Evolutionary conservation across 2,113 vertebrate genomes (phyloP).

Genomic region (Heterocephalus glaber): DNA sequence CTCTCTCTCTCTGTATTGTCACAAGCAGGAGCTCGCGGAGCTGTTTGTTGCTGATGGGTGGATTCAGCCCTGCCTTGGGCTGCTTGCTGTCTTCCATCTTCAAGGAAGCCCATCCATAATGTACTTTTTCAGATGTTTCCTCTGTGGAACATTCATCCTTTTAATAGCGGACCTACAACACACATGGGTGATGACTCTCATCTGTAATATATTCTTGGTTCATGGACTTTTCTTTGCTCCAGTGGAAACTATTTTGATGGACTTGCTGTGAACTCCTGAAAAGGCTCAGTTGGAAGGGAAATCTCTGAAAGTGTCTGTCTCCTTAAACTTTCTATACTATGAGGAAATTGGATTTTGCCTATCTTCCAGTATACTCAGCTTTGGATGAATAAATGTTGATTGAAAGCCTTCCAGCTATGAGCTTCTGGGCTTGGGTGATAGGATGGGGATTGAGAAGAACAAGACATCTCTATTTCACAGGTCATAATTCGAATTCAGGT

Average conservation of each 20-base stretch:
- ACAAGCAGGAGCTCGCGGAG: neutral
- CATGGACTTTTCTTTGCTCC: constrained; percentile 54
- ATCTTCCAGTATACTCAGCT: constrained; percentile 12
- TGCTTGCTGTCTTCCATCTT: neutral
- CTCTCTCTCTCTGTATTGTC: constrained; percentile 3
- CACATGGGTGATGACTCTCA: neutral
- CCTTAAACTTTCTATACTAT: constrained; percentile 16
- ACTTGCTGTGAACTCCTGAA: constrained; percentile 47
- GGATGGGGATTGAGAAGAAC: neutral
- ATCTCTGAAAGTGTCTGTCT: constrained; percentile 9
- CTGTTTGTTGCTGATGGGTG: constrained; percentile 2
- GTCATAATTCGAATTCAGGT: neutral
- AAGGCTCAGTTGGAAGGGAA: constrained; percentile 43
- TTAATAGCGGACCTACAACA: constrained; percentile 63
- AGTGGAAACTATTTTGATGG: constrained; percentile 69
- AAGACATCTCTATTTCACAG: neutral
- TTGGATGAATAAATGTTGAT: neutral
- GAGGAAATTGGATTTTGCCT: constrained; percentile 39
- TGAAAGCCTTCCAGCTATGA: neutral
- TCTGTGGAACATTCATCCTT: constrained; percentile 57
- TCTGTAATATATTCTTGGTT: constrained; percentile 17
- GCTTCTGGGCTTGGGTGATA: neutral
- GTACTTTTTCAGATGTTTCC: constrained; percentile 58
- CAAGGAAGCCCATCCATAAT: constrained; percentile 13
- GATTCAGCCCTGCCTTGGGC: constrained; percentile 1